These are phyloP conservation scores for Lamprologus ornatipinnis DNA, from an alignment of 2,113 vertebrate species.

Conservation along the genomic window DNA sequence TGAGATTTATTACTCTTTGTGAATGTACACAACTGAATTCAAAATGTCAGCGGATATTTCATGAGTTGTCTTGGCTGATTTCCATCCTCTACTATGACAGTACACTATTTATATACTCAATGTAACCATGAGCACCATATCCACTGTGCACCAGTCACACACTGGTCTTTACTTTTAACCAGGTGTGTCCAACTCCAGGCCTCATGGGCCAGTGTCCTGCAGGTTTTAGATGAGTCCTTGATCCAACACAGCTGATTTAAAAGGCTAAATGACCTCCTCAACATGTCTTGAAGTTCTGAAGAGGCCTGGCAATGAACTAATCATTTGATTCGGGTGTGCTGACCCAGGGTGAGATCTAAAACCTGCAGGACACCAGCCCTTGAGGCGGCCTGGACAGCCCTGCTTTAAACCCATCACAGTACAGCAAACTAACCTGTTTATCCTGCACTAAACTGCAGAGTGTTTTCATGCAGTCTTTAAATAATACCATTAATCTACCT, in stretches of 20 bases:
- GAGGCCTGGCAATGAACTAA: not conserved
- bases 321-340: not conserved
- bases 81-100: not conserved
- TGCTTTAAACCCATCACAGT: not conserved
- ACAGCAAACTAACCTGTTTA: not conserved
- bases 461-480: not conserved
- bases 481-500: not conserved
- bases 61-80: not conserved
- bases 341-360: not conserved
- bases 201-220: rapidly evolving
- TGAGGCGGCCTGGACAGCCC: not conserved
- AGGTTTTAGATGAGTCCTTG: not conserved
- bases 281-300: not conserved
- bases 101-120: not conserved
- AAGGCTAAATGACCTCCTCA: not conserved
- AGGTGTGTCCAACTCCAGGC: not conserved
- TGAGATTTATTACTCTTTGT: not conserved
- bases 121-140: not conserved
- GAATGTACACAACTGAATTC: not conserved
- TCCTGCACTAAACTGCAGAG: not conserved
- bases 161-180: not conserved
- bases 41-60: not conserved
- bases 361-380: too few species aligned
- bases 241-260: not conserved
- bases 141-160: not conserved